Percentiles rank a stretch among this genome's conserved stretches.
Evolutionary conservation across 2,797 vertebrate species (phyloP).

Genomic region (Neosilurus mollespiculum): DNA sequence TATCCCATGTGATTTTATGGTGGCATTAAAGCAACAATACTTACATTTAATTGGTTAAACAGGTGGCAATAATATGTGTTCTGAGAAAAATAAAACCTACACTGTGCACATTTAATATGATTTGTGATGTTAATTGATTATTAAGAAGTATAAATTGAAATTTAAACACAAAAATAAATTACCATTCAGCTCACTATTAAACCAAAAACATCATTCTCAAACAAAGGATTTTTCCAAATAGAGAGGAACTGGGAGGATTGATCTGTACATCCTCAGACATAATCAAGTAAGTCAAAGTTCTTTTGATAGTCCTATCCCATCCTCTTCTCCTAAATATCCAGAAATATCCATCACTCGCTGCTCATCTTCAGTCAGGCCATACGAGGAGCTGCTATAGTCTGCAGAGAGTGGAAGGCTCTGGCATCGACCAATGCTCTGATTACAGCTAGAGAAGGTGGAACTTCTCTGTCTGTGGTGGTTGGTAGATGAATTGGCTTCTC

Average conservation of each 20-base stretch:
- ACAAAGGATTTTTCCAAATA: background rate
- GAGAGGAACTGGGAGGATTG: background rate
- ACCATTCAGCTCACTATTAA: background rate
- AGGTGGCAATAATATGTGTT: background rate
- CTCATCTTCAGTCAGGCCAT: conserved; percentile 85
- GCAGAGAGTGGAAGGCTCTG: conserved; percentile 83
- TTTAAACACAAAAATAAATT: background rate
- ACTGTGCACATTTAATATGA: conserved; percentile 4
- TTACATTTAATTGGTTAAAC: conserved; percentile 4
- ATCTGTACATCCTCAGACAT: background rate
- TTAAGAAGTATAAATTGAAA: background rate
- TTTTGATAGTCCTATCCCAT: conserved; percentile 66
- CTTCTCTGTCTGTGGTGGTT: conserved; percentile 73
- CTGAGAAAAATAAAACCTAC: background rate
- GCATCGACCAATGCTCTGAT: conserved; percentile 77
- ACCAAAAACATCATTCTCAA: background rate
- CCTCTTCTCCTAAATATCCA: conserved; percentile 76
- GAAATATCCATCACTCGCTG: conserved; percentile 89
- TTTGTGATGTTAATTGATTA: conserved; percentile 13
- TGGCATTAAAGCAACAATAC: background rate
- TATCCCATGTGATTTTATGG: background rate
- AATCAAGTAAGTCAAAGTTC: conserved; percentile 39
- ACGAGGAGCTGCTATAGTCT: conserved; percentile 80
- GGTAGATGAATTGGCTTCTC: conserved; percentile 71
- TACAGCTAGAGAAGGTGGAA: conserved; percentile 72